phyloP scores from a whole-genome alignment of 2,113 vertebrate species.

The Microcebus murinus region DNA sequence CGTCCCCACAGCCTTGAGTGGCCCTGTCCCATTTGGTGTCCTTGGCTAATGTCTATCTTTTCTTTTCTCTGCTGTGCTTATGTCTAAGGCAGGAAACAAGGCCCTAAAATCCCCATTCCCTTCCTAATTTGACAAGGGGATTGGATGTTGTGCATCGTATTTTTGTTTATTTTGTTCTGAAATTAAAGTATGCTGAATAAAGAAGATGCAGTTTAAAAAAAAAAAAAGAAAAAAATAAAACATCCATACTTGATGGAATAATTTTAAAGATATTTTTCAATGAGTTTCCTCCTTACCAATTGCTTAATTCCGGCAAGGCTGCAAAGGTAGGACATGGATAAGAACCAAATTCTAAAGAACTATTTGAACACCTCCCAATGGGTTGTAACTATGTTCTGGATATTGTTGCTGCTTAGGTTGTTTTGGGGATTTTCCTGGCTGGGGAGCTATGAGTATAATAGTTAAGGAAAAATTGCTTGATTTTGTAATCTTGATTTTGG shows the following conservation, averaged over 20 bases:
- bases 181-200: slow-evolving; percentile 82
- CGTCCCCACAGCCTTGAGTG: neutral
- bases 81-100: slow-evolving; percentile 52
- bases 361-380: neutral
- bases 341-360: neutral
- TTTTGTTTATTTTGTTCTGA: slow-evolving; percentile 74
- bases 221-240: no score
- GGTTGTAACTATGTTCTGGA: neutral
- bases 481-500: neutral
- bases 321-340: neutral
- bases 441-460: neutral
- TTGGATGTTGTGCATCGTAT: slow-evolving; percentile 70
- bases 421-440: neutral
- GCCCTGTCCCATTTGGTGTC: slow-evolving; percentile 22
- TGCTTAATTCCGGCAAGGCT: neutral
- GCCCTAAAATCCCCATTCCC: neutral
- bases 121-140: slow-evolving; percentile 30
- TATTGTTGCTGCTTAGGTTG: neutral
- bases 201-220: slow-evolving; percentile 66
- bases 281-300: neutral
- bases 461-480: neutral
- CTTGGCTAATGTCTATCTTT: slow-evolving; percentile 47
- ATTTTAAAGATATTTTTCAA: neutral
- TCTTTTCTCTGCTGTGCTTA: neutral
- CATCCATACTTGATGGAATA: neutral